Evolutionary conservation across 1,140 invertebrate species (phyloP).

Genomic region (Apis dorsata): DNA sequence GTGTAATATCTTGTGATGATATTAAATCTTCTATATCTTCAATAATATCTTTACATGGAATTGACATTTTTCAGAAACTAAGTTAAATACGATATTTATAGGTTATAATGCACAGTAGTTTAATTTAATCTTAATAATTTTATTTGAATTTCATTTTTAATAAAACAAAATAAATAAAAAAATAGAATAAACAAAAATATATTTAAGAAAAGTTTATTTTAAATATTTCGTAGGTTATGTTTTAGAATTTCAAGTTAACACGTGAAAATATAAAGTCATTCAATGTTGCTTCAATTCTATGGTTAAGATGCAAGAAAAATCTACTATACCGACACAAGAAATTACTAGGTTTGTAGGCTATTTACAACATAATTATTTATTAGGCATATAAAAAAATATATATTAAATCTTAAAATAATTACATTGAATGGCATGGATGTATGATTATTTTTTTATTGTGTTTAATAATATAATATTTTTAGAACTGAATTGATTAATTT

Average conservation of each 20-base stretch:
- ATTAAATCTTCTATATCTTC: slow-evolving; percentile 91
- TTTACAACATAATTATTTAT: too few relatives aligned
- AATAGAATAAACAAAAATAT: not conserved
- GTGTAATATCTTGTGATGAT: slow-evolving; percentile 87
- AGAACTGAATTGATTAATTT: too few relatives aligned
- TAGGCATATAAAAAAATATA: too few relatives aligned
- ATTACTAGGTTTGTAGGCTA: too few relatives aligned
- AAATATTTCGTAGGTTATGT: not conserved
- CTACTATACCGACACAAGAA: too few relatives aligned
- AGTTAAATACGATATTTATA: not conserved
- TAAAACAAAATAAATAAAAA: not conserved
- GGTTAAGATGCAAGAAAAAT: too few relatives aligned
- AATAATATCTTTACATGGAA: slow-evolving; percentile 83
- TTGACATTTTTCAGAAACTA: slow-evolving; percentile 77
- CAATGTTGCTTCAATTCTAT: too few relatives aligned
- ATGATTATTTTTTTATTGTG: too few relatives aligned
- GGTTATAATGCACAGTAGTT: not conserved
- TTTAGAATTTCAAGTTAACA: not conserved
- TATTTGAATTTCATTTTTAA: not conserved
- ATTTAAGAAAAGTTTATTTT: not conserved
- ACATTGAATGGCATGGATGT: too few relatives aligned
- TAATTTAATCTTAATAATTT: not conserved
- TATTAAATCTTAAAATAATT: too few relatives aligned
- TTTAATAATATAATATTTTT: too few relatives aligned
- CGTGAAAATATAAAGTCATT: not conserved